These are phyloP conservation scores for Aphelenchoides fujianensis DNA, from an alignment of 1,140 invertebrate genomes.

Conservation along the genomic window DNA sequence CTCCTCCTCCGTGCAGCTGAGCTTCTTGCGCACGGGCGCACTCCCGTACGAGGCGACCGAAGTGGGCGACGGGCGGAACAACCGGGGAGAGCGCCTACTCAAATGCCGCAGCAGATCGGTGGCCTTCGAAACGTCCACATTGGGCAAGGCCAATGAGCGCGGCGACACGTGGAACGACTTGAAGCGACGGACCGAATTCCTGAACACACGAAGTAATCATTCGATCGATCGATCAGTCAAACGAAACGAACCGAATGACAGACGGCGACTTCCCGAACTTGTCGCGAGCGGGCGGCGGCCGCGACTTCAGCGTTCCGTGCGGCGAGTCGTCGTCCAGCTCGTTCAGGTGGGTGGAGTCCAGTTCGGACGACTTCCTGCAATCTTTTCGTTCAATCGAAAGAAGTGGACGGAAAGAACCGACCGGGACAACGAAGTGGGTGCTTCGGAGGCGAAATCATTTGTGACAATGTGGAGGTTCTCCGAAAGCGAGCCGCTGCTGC, in stretches of 20 bases:
- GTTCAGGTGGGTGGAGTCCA: neutral
- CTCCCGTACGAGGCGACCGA: neutral
- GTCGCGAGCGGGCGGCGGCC: neutral
- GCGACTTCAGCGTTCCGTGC: neutral
- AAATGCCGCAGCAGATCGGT: conserved; percentile 24
- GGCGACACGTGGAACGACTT: conserved; percentile 8
- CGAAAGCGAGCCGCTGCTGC: conserved; percentile 52
- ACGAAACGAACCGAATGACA: neutral
- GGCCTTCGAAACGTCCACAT: conserved; percentile 4
- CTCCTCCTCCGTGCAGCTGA: neutral
- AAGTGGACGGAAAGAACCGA: too few species aligned
- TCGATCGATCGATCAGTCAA: too few species aligned
- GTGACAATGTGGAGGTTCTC: conserved; percentile 56
- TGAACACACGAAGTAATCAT: too few species aligned
- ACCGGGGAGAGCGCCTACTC: conserved; percentile 15
- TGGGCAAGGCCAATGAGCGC: conserved; percentile 10
- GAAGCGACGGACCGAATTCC: neutral
- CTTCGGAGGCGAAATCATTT: conserved; percentile 60
- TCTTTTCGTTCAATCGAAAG: too few species aligned
- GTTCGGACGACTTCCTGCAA: conserved; percentile 28
- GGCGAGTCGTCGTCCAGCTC: too few species aligned
- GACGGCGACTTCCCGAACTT: conserved; percentile 8
- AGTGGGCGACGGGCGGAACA: conserved; percentile 20
- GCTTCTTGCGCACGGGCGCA: neutral
- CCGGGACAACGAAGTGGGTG: conserved; percentile 52